These are phyloP conservation scores for Nymphalis io DNA, from an alignment of 1,140 invertebrate genomes.

Conservation along the genomic window DNA sequence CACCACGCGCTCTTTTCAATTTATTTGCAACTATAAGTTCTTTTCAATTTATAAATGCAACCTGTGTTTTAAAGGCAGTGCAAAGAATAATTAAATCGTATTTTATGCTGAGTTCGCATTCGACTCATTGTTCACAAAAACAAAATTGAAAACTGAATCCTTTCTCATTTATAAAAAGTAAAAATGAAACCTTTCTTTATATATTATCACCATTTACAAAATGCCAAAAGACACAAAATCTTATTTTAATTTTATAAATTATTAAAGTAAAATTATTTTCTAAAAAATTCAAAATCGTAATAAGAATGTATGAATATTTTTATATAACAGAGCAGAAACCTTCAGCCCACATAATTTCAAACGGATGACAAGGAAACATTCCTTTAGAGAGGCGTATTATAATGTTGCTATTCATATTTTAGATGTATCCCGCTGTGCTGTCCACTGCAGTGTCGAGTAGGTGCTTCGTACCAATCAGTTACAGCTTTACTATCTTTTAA, in stretches of 20 bases:
- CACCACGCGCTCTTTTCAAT: neutral
- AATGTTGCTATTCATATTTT: constrained; percentile 16
- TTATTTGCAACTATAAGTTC: too few species aligned
- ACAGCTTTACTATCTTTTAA: constrained; percentile 8
- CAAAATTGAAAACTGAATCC: neutral
- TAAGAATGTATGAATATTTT: neutral
- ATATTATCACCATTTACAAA: too few species aligned
- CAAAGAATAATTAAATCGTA: neutral
- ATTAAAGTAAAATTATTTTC: too few species aligned
- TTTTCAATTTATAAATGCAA: constrained; percentile 4
- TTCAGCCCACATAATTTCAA: constrained; percentile 1
- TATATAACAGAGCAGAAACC: neutral
- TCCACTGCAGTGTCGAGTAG: constrained; percentile 24
- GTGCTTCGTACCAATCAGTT: constrained; percentile 13
- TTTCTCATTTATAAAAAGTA: too few species aligned
- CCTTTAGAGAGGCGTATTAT: constrained; percentile 24
- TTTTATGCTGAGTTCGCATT: neutral
- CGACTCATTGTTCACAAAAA: neutral
- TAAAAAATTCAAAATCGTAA: neutral
- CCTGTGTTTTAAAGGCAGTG: neutral
- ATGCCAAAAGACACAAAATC: too few species aligned
- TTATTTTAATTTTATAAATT: too few species aligned
- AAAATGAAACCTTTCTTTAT: too few species aligned
- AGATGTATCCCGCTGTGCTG: constrained; percentile 39
- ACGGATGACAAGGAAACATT: constrained; percentile 18